Base-by-base conservation (phyloP, 1,140 invertebrate species). In the Cydia amplana region DNA sequence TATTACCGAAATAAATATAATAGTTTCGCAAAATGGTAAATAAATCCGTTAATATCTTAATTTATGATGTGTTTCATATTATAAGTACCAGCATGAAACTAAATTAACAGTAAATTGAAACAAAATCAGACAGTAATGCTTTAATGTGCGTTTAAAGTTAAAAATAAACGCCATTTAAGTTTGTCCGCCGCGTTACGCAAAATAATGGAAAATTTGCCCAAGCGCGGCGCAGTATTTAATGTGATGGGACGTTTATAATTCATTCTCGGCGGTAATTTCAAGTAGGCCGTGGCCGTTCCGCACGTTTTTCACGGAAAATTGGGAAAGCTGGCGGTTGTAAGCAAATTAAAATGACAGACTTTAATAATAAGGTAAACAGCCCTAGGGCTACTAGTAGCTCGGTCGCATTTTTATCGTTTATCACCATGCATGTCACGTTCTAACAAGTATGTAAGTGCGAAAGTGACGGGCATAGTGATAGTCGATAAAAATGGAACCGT, bases 321-420 rank as follows among this genome's bases (percentile, higher is more conserved):
- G 65, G 65, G 65, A 70, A 70, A 70, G 65, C 32, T 70, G 65
- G 18, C 28, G n/a, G 32, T 40, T 70, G 18, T 36, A n/a, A 12
- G 55, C n/a, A 2, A 67, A 67, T 32, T 14, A 70, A 70, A 70
- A 70, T n/a, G 65, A 20, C 32, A 40, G 65, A 25, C 5, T 32
- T 67, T 70, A 70, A 70, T 76, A 76, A 76, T 25, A 18, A 74
- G 23, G n/a, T 16, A 73, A 76, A 23, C 46, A 23, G 55, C 10
- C n/a, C n/a, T n/a, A n/a, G n/a, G n/a, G n/a, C n/a, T n/a, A n/a
- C n/a, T n/a, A n/a, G n/a, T n/a, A n/a, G n/a, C n/a, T n/a, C n/a
- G n/a, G n/a, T n/a, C n/a, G n/a, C n/a, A n/a, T n/a, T n/a, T n/a
- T n/a, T n/a, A n/a, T n/a, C n/a, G n/a, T n/a, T n/a, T n/a, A n/a